Conservation (phyloP, 2,113 vertebrate genomes). For the Casuarius casuarius region DNA sequence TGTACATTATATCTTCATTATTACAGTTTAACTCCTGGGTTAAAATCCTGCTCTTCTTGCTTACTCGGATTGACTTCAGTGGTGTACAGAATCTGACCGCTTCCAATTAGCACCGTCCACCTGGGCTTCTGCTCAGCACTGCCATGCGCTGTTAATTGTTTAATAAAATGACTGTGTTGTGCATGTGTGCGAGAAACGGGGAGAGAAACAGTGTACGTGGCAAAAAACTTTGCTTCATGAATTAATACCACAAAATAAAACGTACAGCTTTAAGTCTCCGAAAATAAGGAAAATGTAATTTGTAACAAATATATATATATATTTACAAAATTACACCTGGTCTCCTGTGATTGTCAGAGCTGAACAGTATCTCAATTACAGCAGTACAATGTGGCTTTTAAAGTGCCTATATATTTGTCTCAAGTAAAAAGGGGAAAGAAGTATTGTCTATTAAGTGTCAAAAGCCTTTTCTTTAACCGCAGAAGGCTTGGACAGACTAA, state of each 20-base stretch:
- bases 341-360: slow-evolving; percentile 58
- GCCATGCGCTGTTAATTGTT: slow-evolving; percentile 29
- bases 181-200: not conserved
- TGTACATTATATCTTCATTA: slow-evolving; percentile 48
- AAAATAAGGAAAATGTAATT: slow-evolving; percentile 58
- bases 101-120: slow-evolving; percentile 25
- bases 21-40: slow-evolving; percentile 52
- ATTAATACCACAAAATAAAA: not conserved
- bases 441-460: slow-evolving; percentile 79
- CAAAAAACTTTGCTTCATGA: slow-evolving; percentile 11
- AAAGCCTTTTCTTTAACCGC: slow-evolving; percentile 74
- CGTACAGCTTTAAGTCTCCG: slow-evolving; percentile 10
- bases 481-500: slow-evolving; percentile 76
- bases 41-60: slow-evolving; percentile 53
- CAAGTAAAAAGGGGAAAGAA: slow-evolving; percentile 52
- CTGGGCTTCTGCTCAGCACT: slow-evolving; percentile 26
- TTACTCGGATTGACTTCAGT: slow-evolving; percentile 47
- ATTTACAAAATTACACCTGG: slow-evolving; percentile 63
- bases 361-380: slow-evolving; percentile 70
- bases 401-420: slow-evolving; percentile 72
- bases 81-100: slow-evolving; percentile 24
- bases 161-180: not conserved
- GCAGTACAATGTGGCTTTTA: slow-evolving; percentile 51
- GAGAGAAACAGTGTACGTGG: not conserved
- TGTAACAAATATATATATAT: slow-evolving; percentile 56